These are phyloP conservation scores for Tenualosa thibaudeaui DNA, from an alignment of 2,797 vertebrate genomes.

Conservation along the genomic window DNA sequence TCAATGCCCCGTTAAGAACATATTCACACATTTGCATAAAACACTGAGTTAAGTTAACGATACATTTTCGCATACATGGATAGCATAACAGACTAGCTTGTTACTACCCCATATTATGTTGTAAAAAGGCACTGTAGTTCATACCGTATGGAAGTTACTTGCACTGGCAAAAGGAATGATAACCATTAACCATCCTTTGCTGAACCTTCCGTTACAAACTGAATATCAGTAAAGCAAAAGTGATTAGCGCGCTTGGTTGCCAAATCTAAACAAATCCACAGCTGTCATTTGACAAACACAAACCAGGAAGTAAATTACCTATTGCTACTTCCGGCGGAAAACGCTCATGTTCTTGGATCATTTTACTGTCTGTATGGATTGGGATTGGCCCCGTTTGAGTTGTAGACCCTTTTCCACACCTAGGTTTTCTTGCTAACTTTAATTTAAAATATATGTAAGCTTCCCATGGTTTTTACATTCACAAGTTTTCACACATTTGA, in stretches of 20 bases:
- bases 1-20: background rate
- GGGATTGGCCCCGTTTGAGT: background rate
- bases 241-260: background rate
- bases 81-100: slow-evolving; percentile 19
- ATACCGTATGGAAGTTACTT: slow-evolving; percentile 23
- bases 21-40: background rate
- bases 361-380: too few relatives aligned
- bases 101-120: background rate
- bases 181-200: background rate
- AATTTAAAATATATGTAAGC: too few relatives aligned
- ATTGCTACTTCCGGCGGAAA: slow-evolving; percentile 43
- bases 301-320: slow-evolving; percentile 48
- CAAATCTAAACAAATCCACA: background rate
- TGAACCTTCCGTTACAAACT: background rate
- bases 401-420: too few relatives aligned
- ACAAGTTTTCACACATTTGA: too few relatives aligned
- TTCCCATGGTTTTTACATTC: too few relatives aligned
- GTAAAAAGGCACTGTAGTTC: background rate
- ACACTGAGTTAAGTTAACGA: slow-evolving; percentile 1
- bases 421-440: too few relatives aligned
- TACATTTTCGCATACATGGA: background rate
- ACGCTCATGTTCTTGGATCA: background rate
- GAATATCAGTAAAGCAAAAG: background rate
- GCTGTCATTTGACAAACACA: slow-evolving; percentile 35
- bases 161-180: slow-evolving; percentile 3